A percentile compares a stretch with the other conserved stretches of the same genome.
These are phyloP conservation scores for Oophaga sylvatica DNA, from an alignment of 2,797 vertebrate species.

Conservation along the genomic window DNA sequence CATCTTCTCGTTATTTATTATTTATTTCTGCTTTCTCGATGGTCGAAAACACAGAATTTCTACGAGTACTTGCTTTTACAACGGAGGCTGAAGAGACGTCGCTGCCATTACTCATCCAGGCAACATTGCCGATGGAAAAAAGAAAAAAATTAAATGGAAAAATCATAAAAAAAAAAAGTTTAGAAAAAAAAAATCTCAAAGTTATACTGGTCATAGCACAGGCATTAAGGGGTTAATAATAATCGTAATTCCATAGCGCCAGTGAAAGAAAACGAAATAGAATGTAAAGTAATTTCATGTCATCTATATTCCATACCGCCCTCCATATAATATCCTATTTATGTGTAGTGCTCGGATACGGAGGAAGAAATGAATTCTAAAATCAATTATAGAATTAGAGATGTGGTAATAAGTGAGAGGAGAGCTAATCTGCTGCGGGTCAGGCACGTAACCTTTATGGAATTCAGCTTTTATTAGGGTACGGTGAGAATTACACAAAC, in stretches of 20 bases:
- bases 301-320: conserved; percentile 70
- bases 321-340: conserved; percentile 70
- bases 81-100: too few relatives aligned
- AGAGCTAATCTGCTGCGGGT: conserved; percentile 80
- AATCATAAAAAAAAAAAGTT: neutral
- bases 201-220: too few relatives aligned
- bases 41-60: too few relatives aligned
- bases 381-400: conserved; percentile 87
- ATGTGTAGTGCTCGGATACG: conserved; percentile 69
- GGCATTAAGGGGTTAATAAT: neutral
- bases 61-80: too few relatives aligned
- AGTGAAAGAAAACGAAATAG: neutral
- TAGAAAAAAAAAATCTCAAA: neutral
- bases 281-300: conserved; percentile 58
- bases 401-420: conserved; percentile 77
- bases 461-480: conserved; percentile 83
- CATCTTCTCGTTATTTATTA: too few relatives aligned
- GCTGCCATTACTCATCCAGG: too few relatives aligned
- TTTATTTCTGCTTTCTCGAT: too few relatives aligned
- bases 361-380: conserved; percentile 76
- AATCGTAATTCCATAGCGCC: neutral
- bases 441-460: conserved; percentile 77
- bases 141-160: neutral
- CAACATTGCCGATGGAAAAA: neutral
- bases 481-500: conserved; percentile 77